Percentiles rank a stretch among this genome's conserved stretches.
phyloP scores from a whole-genome alignment of 1,140 invertebrate genomes.

The Kradibia gibbosae region DNA sequence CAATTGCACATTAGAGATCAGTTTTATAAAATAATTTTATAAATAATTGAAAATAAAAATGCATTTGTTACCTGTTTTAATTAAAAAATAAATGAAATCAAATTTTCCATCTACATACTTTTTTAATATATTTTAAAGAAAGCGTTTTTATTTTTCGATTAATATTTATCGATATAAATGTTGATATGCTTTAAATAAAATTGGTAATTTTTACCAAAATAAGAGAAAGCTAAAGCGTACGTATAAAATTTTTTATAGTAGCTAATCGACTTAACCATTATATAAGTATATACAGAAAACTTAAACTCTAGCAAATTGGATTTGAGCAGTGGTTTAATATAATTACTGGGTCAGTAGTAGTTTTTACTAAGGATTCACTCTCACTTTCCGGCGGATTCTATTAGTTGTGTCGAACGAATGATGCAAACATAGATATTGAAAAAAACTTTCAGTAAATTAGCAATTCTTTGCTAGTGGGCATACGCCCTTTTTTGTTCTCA shows the following conservation, averaged over 20 bases:
- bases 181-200: too few relatives aligned
- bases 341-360: conserved; percentile 69
- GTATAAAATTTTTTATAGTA: neutral
- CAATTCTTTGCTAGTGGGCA: neutral
- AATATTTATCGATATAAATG: too few relatives aligned
- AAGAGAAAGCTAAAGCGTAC: neutral
- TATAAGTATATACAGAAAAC: conserved; percentile 11
- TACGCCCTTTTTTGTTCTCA: neutral
- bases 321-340: conserved; percentile 63
- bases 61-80: too few relatives aligned
- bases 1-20: too few relatives aligned
- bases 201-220: too few relatives aligned
- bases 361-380: conserved; percentile 63
- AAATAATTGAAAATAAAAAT: too few relatives aligned
- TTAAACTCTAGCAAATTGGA: conserved; percentile 20
- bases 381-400: conserved; percentile 53
- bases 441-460: neutral
- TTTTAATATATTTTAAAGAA: too few relatives aligned
- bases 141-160: too few relatives aligned
- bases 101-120: too few relatives aligned
- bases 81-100: too few relatives aligned
- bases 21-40: too few relatives aligned
- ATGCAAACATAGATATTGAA: neutral
- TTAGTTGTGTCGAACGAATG: neutral
- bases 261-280: conserved; percentile 35